Evolutionary conservation across 2,113 vertebrate species (phyloP), one percentile per base, ranked within the genome.

Genomic region (Apteryx owenii): DNA sequence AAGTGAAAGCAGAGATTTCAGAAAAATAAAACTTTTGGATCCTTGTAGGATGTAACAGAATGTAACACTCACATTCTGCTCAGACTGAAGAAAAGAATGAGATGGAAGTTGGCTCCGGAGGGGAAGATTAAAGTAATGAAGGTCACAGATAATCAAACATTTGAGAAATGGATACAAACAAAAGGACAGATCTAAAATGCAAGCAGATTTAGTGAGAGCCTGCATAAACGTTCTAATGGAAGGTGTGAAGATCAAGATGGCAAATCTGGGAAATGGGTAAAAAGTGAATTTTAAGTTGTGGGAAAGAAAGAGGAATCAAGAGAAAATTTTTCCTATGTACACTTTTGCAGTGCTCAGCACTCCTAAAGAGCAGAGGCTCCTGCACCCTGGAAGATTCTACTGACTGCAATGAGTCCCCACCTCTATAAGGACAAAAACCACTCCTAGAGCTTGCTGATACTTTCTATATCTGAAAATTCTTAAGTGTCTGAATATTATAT

Each of bases 181-280:
- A 92, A 72, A 48, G 1, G 9, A 88, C 7, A 58, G 56, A 76
- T 70, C 33, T 75, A 80, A 60, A 70, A 66, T 40, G 29, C n/a
- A 62, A 33, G 8, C 56, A 5, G n/a, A 38, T 56, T 83, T 75
- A 56, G 25, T 68, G n/a, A 88, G 10, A 87, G 10, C 5, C 0
- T 54, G 29, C 62, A 44, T 19, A 68, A 19, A 1, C 0, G 20
- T 2, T 54, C 40, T 80, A 48, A 60, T 33, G 42, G 79, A 76
- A 93, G 31, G 42, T 1, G 4, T 53, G 16, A 54, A 71, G 23
- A 85, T 12, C 33, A 64, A 0, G 0, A 79, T 4, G n/a, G 26
- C 62, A 17, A 72, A 76, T 64, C 11, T 50, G 36, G 61, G 44
- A 69, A 81, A 91, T 1, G 9, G 56, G 12, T n/a, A 76, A 54